Conservation (phyloP, 2,797 vertebrate species). For the Etheostoma nigrum region DNA sequence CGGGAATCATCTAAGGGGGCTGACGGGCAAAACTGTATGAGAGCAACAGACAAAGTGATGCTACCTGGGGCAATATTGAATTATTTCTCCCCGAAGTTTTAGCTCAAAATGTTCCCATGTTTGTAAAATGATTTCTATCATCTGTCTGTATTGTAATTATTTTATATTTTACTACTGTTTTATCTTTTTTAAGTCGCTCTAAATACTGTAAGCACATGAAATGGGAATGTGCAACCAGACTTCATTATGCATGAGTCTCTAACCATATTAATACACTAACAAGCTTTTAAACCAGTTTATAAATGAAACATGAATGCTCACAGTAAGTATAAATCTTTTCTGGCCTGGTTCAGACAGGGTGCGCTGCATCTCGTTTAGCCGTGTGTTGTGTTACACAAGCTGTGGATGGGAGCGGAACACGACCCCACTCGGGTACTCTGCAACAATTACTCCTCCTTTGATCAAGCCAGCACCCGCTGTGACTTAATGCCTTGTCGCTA, state of each 20-base stretch:
- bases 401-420: slow-evolving; percentile 44
- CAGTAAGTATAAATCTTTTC: slow-evolving; percentile 61
- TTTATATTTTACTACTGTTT: slow-evolving; percentile 33
- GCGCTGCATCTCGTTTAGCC: slow-evolving; percentile 13
- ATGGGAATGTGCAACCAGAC: slow-evolving; percentile 48
- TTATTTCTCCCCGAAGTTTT: slow-evolving; percentile 24
- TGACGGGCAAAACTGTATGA: slow-evolving; percentile 67
- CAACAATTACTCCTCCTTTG: slow-evolving; percentile 72
- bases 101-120: slow-evolving; percentile 50
- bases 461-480: slow-evolving; percentile 66
- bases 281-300: slow-evolving; percentile 69
- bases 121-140: slow-evolving; percentile 29
- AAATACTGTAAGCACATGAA: slow-evolving; percentile 49
- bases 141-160: not conserved
- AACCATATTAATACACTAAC: slow-evolving; percentile 73
- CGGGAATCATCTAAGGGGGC: slow-evolving; percentile 54
- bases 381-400: slow-evolving; percentile 43
- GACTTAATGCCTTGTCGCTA: slow-evolving; percentile 69
- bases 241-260: slow-evolving; percentile 52
- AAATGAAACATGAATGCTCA: slow-evolving; percentile 71
- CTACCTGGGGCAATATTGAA: slow-evolving; percentile 51
- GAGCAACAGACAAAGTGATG: slow-evolving; percentile 59
- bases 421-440: slow-evolving; percentile 63
- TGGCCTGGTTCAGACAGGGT: slow-evolving; percentile 36
- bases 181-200: slow-evolving; percentile 34